A percentile compares a stretch with the other conserved stretches of the same genome.
Evolutionary conservation across 1,140 invertebrate genomes (phyloP).

Genomic region (Drosophila funebris): DNA sequence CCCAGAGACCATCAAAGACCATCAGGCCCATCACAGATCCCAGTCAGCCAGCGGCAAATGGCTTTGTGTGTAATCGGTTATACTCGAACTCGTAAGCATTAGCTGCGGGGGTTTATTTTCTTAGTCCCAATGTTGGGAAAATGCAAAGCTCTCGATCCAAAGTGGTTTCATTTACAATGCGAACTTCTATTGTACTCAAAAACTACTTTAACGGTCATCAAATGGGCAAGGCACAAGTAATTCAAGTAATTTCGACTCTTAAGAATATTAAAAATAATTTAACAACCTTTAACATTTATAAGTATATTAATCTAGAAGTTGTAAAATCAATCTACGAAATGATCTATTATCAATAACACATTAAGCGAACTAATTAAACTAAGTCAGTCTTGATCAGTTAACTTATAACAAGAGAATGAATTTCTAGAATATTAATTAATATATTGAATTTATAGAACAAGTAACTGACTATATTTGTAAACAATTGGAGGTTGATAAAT

Average conservation of each 20-base stretch:
- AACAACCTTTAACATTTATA: no score
- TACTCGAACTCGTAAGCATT: slow-evolving; percentile 46
- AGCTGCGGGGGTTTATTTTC: slow-evolving; percentile 53
- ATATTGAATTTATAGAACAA: no score
- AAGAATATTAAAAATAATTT: background rate
- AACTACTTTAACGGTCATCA: slow-evolving; percentile 17
- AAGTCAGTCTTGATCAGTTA: no score
- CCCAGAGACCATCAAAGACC: background rate
- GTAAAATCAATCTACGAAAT: no score
- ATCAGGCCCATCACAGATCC: background rate
- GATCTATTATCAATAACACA: no score
- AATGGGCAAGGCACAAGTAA: background rate
- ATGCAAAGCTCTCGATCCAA: slow-evolving; percentile 18
- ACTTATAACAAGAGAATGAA: no score
- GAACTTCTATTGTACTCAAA: slow-evolving; percentile 5
- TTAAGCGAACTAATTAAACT: no score
- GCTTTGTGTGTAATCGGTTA: slow-evolving; percentile 73
- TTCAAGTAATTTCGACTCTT: background rate
- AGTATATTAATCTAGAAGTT: no score
- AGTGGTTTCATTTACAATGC: slow-evolving; percentile 50
- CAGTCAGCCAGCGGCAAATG: slow-evolving; percentile 55
- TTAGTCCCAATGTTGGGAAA: slow-evolving; percentile 35
- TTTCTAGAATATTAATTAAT: no score
- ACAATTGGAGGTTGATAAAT: slow-evolving; percentile 65
- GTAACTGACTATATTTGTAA: no score